Evolutionary conservation across 2,888 invertebrate species (phyloP).

Genomic region (Geophilus truncorum): DNA sequence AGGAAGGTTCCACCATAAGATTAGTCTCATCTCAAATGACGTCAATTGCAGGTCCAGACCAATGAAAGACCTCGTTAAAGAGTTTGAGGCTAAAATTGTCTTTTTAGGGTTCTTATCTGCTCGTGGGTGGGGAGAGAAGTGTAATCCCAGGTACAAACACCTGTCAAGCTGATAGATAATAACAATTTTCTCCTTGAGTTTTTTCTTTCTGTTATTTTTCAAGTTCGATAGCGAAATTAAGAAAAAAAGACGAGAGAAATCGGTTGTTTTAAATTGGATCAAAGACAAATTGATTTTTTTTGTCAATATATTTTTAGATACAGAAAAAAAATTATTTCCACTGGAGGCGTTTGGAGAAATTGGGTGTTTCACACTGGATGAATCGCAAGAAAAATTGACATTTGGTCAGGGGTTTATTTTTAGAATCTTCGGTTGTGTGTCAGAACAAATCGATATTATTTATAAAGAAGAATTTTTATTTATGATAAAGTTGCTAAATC

Average conservation of each 20-base stretch:
- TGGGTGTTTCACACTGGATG: neutral
- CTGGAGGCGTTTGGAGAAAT: neutral
- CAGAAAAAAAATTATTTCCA: neutral
- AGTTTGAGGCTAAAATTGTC: conserved; percentile 8
- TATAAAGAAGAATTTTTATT: neutral
- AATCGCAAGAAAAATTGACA: conserved; percentile 1
- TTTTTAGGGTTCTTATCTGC: neutral
- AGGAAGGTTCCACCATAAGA: neutral
- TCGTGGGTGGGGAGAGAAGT: neutral
- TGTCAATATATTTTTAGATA: neutral
- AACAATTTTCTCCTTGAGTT: neutral
- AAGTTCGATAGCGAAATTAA: no score
- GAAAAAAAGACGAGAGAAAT: neutral
- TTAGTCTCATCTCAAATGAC: neutral
- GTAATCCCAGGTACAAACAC: conserved; percentile 16
- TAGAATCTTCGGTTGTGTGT: neutral
- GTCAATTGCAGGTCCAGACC: neutral
- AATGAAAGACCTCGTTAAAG: neutral
- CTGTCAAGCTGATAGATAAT: neutral
- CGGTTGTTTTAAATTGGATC: neutral
- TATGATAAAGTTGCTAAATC: neutral
- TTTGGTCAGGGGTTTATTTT: conserved; percentile 14
- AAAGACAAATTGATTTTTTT: neutral
- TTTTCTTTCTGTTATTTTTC: neutral
- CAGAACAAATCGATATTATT: neutral